phyloP scores from a whole-genome alignment of 1,140 invertebrate genomes.

The Temnothorax longispinosus region DNA sequence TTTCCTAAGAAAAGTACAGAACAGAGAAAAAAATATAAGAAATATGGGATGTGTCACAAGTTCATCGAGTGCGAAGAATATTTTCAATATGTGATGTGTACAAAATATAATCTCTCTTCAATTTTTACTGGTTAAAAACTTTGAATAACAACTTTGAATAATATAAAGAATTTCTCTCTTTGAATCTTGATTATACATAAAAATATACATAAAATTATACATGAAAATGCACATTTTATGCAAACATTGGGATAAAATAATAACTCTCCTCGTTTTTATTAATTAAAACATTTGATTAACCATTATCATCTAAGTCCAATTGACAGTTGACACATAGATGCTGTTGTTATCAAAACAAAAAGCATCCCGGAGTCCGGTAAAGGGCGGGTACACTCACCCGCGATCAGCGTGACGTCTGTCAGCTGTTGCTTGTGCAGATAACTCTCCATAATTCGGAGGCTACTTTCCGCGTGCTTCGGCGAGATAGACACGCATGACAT shows the following conservation, averaged over 20 bases:
- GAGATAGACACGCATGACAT: conserved; percentile 78
- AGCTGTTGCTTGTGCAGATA: conserved; percentile 93
- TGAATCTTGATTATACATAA: not conserved
- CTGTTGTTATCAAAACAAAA: conserved; percentile 14
- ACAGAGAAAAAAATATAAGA: conserved; percentile 67
- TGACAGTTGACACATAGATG: not conserved
- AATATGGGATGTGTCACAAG: conserved; percentile 60
- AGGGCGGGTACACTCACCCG: conserved; percentile 46
- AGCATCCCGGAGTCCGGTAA: too few relatives aligned
- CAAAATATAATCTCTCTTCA: conserved; percentile 1
- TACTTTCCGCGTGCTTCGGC: conserved; percentile 92
- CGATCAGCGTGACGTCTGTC: conserved; percentile 92
- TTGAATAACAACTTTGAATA: not conserved
- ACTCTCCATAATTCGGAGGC: conserved; percentile 92
- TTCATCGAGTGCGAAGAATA: not conserved
- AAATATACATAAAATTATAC: not conserved
- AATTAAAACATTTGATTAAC: not conserved
- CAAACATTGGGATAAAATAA: not conserved
- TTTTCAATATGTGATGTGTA: conserved; percentile 53
- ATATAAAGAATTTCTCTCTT: not conserved
- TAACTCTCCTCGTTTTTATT: not conserved
- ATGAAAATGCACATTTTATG: not conserved
- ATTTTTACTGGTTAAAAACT: not conserved
- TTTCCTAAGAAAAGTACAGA: conserved; percentile 80
- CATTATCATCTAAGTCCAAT: not conserved